These are phyloP conservation scores for Anomalospiza imberbis DNA, from an alignment of 2,797 vertebrate genomes.

Conservation along the genomic window DNA sequence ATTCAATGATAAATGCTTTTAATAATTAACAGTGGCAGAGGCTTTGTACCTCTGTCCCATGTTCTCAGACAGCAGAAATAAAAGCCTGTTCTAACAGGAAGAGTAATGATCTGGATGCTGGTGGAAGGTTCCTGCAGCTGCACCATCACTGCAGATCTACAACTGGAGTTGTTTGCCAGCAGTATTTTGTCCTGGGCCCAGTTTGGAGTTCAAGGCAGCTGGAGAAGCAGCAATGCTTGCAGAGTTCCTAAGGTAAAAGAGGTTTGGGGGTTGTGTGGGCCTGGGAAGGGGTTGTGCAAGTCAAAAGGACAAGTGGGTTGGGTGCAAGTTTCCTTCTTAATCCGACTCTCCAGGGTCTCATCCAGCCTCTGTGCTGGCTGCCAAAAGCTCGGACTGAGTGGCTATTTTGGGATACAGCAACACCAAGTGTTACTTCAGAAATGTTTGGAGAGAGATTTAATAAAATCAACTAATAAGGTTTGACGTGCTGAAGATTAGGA, in stretches of 20 bases:
- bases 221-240: not conserved
- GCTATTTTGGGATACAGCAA: slow-evolving; percentile 34
- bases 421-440: not conserved
- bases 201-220: not conserved
- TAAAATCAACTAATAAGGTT: slow-evolving; percentile 27
- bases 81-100: not conserved
- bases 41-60: not conserved
- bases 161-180: not conserved
- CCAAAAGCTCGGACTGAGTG: not conserved
- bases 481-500: slow-evolving; percentile 21
- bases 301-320: not conserved
- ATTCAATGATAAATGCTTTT: slow-evolving; percentile 14
- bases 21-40: slow-evolving; percentile 12
- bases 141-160: not conserved
- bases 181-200: not conserved
- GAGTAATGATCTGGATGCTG: not conserved
- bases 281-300: not conserved
- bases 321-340: not conserved
- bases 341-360: not conserved
- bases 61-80: not conserved
- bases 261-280: not conserved
- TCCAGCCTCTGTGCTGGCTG: slow-evolving; percentile 1
- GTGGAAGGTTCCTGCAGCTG: not conserved
- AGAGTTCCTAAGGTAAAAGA: not conserved
- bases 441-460: slow-evolving; percentile 34